A percentile compares a stretch with the other conserved stretches of the same genome.
These are phyloP conservation scores for Podarcis muralis DNA, from an alignment of 2,113 vertebrate species.

Conservation along the genomic window DNA sequence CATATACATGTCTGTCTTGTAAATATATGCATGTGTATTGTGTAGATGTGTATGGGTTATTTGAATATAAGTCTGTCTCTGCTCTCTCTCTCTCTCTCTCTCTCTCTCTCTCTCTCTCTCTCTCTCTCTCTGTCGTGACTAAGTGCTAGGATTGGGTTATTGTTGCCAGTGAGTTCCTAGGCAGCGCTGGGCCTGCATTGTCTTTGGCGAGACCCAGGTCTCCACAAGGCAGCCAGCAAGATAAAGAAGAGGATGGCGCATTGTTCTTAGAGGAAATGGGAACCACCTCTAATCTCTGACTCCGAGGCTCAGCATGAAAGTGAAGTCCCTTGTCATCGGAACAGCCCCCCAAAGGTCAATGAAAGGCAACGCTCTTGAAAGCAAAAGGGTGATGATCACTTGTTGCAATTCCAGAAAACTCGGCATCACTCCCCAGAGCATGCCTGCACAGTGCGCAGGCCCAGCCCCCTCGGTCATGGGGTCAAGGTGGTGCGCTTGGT, in stretches of 20 bases:
- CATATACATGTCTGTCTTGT: too few relatives aligned
- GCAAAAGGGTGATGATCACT: background rate
- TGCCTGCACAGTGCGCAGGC: too few relatives aligned
- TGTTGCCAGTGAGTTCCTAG: background rate
- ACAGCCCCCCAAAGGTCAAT: background rate
- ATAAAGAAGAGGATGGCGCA: background rate
- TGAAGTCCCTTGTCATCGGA: background rate
- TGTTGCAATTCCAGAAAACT: background rate
- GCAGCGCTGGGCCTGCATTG: background rate
- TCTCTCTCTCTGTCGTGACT: background rate
- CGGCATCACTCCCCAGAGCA: background rate
- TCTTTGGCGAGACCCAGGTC: background rate
- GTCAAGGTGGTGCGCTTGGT: too few relatives aligned
- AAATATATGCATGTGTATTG: too few relatives aligned
- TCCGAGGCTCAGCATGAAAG: background rate
- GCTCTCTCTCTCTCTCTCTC: too few relatives aligned
- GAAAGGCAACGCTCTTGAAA: background rate
- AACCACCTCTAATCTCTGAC: background rate
- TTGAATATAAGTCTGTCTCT: too few relatives aligned
- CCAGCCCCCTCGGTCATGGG: too few relatives aligned
- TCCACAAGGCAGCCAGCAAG: fast-evolving
- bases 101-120: too few relatives aligned
- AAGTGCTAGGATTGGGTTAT: background rate
- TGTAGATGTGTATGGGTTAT: too few relatives aligned
- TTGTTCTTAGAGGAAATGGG: slow-evolving; percentile 17